Evolutionary conservation across 2,888 invertebrate genomes (phyloP).

Genomic region (Bombylius major): DNA sequence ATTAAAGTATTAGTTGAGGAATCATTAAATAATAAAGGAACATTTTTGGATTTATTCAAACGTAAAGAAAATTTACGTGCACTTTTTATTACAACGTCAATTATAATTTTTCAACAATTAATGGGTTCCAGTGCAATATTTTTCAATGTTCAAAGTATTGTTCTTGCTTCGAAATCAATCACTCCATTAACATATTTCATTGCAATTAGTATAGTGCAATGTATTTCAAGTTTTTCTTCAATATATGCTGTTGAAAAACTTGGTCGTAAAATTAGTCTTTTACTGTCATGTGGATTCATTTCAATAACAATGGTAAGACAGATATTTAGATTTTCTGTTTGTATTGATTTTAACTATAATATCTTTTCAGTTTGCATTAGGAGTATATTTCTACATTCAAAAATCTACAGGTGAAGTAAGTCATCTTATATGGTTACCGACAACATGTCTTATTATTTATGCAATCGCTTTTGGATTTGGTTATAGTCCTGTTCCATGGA

Average conservation of each 20-base stretch:
- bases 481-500: constrained; percentile 60
- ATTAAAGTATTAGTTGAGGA: neutral
- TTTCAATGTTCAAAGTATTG: neutral
- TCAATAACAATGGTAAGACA: neutral
- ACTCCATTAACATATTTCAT: neutral
- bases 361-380: neutral
- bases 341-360: too few species aligned
- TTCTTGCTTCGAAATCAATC: neutral
- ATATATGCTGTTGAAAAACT: neutral
- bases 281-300: neutral
- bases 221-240: neutral
- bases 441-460: neutral
- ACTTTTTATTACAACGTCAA: neutral
- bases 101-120: neutral
- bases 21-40: neutral
- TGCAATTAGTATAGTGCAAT: neutral
- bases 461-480: constrained; percentile 31
- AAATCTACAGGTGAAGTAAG: neutral
- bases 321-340: too few species aligned
- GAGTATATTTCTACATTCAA: neutral
- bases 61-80: neutral
- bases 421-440: neutral
- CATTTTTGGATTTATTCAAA: neutral
- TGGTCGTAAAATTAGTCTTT: neutral
- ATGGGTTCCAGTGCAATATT: neutral